Evolutionary conservation across 53 echinoderm and acorn worm species (phyloP).

Genomic region (Patiria pectinifera): DNA sequence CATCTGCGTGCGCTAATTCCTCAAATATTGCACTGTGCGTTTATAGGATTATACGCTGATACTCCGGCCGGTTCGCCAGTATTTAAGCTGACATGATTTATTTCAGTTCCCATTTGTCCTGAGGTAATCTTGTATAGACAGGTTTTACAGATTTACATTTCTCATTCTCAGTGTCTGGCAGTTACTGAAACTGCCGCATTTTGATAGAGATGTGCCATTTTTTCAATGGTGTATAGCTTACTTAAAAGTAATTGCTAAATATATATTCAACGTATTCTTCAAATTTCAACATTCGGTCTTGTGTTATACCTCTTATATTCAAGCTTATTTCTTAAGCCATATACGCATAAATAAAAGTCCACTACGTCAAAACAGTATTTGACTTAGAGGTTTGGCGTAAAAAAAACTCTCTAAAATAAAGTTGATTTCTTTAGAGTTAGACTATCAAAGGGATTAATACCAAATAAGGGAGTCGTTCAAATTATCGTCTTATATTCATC

Average conservation of each 20-base stretch:
- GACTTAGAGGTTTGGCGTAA: too few relatives aligned
- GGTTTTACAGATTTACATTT: not conserved
- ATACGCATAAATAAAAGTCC: too few relatives aligned
- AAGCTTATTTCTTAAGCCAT: too few relatives aligned
- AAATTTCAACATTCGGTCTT: not conserved
- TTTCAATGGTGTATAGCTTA: not conserved
- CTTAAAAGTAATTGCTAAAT: not conserved
- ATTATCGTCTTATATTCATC: too few relatives aligned
- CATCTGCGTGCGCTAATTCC: not conserved
- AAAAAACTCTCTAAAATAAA: too few relatives aligned
- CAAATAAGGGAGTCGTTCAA: too few relatives aligned
- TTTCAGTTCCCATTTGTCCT: not conserved
- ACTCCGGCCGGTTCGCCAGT: not conserved
- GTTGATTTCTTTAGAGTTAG: too few relatives aligned
- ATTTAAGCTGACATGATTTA: not conserved
- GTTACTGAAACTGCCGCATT: not conserved
- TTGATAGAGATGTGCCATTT: not conserved
- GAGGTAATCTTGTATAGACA: not conserved
- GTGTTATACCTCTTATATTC: too few relatives aligned
- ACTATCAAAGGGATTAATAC: too few relatives aligned
- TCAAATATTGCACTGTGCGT: not conserved
- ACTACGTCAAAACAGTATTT: too few relatives aligned
- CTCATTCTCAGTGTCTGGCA: not conserved
- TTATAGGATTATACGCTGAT: not conserved
- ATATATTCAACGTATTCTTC: not conserved